A percentile compares a stretch with the other conserved stretches of the same genome.
Evolutionary conservation across 2,797 vertebrate genomes (phyloP).

Genomic region (Chiroxiphia lanceolata): DNA sequence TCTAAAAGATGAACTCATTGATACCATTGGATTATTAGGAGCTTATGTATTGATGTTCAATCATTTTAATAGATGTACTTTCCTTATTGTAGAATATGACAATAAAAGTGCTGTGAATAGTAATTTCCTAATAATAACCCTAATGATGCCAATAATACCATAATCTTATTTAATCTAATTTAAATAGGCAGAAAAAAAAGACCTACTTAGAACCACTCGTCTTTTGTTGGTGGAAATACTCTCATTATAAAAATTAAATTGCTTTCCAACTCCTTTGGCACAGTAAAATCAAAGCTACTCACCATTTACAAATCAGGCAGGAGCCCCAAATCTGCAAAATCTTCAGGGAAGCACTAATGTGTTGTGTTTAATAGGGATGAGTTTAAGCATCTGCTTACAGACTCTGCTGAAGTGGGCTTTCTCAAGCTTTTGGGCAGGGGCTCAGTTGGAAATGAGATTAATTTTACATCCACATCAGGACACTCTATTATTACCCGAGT

Average conservation of each 20-base stretch:
- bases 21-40: constrained; percentile 39
- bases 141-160: constrained; percentile 53
- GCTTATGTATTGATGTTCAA: constrained; percentile 39
- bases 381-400: neutral
- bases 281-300: constrained; percentile 28
- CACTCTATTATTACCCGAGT: neutral
- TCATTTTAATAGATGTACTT: constrained; percentile 34
- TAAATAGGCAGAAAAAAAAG: constrained; percentile 36
- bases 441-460: neutral
- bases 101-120: constrained; percentile 28
- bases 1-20: constrained; percentile 44
- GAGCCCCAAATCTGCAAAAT: constrained; percentile 10
- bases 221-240: constrained; percentile 39
- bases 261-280: constrained; percentile 29
- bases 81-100: constrained; percentile 7
- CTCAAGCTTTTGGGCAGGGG: neutral
- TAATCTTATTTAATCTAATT: constrained; percentile 64
- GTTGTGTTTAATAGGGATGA: neutral
- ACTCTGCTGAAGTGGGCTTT: neutral
- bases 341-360: neutral
- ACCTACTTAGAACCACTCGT: constrained; percentile 15
- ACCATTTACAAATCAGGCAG: neutral
- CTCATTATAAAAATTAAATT: constrained; percentile 49
- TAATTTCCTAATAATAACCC: constrained; percentile 51
- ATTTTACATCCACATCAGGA: neutral